phyloP scores from a whole-genome alignment of 2,113 vertebrate species.

The Triplophysa siluroides region DNA sequence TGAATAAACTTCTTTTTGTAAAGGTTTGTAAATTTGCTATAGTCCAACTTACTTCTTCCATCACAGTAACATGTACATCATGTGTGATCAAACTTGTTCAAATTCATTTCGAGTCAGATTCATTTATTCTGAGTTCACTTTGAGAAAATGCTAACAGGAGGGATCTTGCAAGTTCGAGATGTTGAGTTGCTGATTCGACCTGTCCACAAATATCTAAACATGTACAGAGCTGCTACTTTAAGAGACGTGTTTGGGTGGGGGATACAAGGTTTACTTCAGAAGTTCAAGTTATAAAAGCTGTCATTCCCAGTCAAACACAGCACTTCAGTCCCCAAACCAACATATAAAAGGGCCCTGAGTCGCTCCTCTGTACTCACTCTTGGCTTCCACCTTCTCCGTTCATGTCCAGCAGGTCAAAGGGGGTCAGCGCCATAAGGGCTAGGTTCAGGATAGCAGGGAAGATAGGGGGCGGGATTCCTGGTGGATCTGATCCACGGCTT shows the following conservation, averaged over 20 bases:
- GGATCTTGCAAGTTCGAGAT: background rate
- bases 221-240: background rate
- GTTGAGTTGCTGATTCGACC: background rate
- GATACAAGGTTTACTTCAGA: background rate
- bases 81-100: no score
- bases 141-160: background rate
- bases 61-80: background rate
- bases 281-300: background rate
- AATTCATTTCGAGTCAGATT: background rate
- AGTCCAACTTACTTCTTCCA: background rate
- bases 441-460: no score
- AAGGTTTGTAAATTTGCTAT: background rate
- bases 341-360: constrained; percentile 30
- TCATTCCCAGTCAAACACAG: background rate
- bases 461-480: no score
- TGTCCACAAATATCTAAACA: constrained; percentile 2
- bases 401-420: no score
- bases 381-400: constrained; percentile 30
- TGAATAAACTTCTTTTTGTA: background rate
- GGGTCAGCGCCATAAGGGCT: no score
- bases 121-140: no score
- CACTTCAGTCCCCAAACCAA: background rate
- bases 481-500: no score
- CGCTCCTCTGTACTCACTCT: constrained; percentile 20
- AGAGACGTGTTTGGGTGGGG: background rate